These are phyloP conservation scores for Lordiphosa clarofinis DNA, from an alignment of 1,140 invertebrate genomes.

Conservation along the genomic window DNA sequence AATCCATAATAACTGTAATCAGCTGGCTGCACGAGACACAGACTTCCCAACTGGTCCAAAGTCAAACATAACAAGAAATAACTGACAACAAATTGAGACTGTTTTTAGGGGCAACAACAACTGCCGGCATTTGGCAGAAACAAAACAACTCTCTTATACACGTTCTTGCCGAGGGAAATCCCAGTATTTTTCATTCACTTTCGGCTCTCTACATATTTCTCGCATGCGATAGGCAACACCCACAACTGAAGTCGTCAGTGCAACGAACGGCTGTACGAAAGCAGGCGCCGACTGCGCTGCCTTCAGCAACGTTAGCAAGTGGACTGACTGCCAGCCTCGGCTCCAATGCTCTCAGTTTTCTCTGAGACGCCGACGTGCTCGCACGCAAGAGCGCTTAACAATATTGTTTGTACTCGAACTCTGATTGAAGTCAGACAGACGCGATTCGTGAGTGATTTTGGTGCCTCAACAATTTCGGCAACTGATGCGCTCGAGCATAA, in stretches of 20 bases:
- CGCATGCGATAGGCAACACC: conserved; percentile 16
- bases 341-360: conserved; percentile 31
- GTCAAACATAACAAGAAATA: conserved; percentile 21
- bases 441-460: conserved; percentile 48
- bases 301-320: background rate
- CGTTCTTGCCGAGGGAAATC: conserved; percentile 11
- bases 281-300: background rate
- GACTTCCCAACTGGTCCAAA: conserved; percentile 29
- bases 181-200: conserved; percentile 27
- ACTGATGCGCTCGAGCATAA: conserved; percentile 51
- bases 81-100: conserved; percentile 11
- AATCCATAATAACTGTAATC: conserved; percentile 70
- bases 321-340: background rate
- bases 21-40: conserved; percentile 25
- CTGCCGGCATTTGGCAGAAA: conserved; percentile 58
- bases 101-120: conserved; percentile 21
- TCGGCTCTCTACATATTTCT: conserved; percentile 8
- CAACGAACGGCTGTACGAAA: conserved; percentile 22
- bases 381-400: conserved; percentile 33
- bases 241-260: background rate
- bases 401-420: conserved; percentile 9
- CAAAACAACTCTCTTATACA: conserved; percentile 39
- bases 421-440: conserved; percentile 21
- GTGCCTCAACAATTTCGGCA: conserved; percentile 57
- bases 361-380: conserved; percentile 24